Percentiles rank a stretch among this genome's conserved stretches.
phyloP scores from a whole-genome alignment of 2,888 invertebrate species.

The Syrphus vitripennis region DNA sequence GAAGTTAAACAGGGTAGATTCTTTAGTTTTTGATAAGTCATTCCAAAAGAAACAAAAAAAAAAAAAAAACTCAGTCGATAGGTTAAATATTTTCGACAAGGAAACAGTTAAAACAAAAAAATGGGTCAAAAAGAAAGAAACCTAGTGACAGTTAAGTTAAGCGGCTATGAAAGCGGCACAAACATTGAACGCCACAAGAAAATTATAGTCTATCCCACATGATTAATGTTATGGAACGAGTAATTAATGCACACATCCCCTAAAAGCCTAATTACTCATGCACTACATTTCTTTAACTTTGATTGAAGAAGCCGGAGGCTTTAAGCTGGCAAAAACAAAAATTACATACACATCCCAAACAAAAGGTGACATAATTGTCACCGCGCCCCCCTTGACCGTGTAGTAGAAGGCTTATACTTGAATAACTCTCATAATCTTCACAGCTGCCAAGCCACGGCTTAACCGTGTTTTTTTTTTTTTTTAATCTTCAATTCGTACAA shows the following conservation, averaged over 20 bases:
- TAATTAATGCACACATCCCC: slow-evolving; percentile 61
- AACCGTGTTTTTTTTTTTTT: slow-evolving; percentile 36
- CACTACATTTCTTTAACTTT: slow-evolving; percentile 48
- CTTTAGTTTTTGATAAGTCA: slow-evolving; percentile 24
- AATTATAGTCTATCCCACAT: slow-evolving; percentile 42
- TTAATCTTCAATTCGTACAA: slow-evolving; percentile 24
- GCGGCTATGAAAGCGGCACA: slow-evolving; percentile 37
- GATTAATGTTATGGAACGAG: slow-evolving; percentile 64
- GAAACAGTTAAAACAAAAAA: not conserved
- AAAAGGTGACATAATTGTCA: slow-evolving; percentile 69
- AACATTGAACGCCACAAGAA: slow-evolving; percentile 12
- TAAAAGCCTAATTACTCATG: slow-evolving; percentile 48
- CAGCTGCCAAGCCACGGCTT: slow-evolving; percentile 53
- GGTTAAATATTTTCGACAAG: not conserved
- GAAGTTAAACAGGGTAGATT: not conserved
- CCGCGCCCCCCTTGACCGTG: slow-evolving; percentile 55
- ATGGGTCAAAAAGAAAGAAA: slow-evolving; percentile 44
- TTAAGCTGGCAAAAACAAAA: slow-evolving; percentile 18
- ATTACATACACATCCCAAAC: slow-evolving; percentile 30
- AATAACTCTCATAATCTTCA: slow-evolving; percentile 52
- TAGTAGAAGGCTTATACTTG: slow-evolving; percentile 50
- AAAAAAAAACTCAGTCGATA: not conserved
- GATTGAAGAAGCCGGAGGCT: slow-evolving; percentile 46
- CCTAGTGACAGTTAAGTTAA: slow-evolving; percentile 2
- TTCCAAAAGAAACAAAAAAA: not conserved